These are phyloP conservation scores for Arizona elegans DNA, from an alignment of 2,113 vertebrate species.

Conservation along the genomic window DNA sequence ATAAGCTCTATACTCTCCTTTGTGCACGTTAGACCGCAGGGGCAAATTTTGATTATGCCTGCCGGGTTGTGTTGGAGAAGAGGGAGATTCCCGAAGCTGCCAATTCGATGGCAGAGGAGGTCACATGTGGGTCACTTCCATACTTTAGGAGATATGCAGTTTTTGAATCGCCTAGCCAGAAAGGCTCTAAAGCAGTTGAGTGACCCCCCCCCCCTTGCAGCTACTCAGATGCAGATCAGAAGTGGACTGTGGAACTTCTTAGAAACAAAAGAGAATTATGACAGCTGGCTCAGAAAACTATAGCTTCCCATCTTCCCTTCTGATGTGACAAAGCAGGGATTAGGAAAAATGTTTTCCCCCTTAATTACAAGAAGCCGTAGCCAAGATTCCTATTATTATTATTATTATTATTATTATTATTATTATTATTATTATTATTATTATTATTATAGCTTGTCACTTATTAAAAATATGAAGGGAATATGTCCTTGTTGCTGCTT, in stretches of 20 bases:
- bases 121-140: not conserved
- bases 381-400: not conserved
- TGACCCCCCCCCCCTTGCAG: not conserved
- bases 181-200: not conserved
- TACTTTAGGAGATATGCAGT: not conserved
- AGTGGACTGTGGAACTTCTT: not conserved
- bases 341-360: not conserved
- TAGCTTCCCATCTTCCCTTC: not conserved
- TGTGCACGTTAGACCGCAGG: not conserved
- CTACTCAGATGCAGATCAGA: not conserved
- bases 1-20: not conserved
- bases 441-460: not conserved
- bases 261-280: slow-evolving; percentile 9
- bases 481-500: slow-evolving; percentile 3
- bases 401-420: no score
- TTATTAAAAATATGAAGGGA: slow-evolving; percentile 15
- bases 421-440: no score
- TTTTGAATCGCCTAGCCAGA: not conserved
- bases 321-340: slow-evolving; percentile 23
- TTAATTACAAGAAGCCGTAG: not conserved
- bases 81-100: not conserved
- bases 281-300: not conserved
- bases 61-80: not conserved
- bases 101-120: not conserved
- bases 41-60: not conserved